Percentiles rank a stretch among this genome's conserved stretches.
Conservation (phyloP, 2,888 invertebrate species). For the Caenorhabditis japonica region DNA sequence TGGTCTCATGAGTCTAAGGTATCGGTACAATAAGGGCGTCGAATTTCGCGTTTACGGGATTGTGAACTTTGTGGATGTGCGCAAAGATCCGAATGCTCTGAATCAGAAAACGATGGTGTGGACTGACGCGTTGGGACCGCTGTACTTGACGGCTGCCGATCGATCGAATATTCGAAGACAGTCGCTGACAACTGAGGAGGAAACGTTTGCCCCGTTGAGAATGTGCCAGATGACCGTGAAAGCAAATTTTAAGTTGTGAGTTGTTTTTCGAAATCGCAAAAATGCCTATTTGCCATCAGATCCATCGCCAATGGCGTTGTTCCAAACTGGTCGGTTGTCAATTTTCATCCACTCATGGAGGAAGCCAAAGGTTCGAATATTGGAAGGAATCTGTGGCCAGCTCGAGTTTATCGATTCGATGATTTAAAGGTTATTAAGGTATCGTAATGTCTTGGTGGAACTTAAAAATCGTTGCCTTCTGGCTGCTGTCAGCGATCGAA, state of each 20-base stretch:
- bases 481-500: no score
- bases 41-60: slow-evolving; percentile 27
- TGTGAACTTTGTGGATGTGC: slow-evolving; percentile 25
- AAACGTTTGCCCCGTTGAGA: slow-evolving; percentile 22
- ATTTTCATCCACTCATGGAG: slow-evolving; percentile 27
- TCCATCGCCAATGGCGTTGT: slow-evolving; percentile 2
- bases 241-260: slow-evolving; percentile 25
- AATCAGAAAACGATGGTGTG: slow-evolving; percentile 20
- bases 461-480: no score
- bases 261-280: not conserved
- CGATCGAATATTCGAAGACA: slow-evolving; percentile 26
- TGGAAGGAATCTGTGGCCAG: slow-evolving; percentile 40
- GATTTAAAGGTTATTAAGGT: no score
- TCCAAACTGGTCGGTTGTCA: slow-evolving; percentile 20
- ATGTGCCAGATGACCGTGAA: slow-evolving; percentile 28
- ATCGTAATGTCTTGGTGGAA: no score
- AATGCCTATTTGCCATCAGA: slow-evolving; percentile 1
- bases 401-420: slow-evolving; percentile 32
- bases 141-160: slow-evolving; percentile 14
- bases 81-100: not conserved
- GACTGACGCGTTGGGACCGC: slow-evolving; percentile 42
- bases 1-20: slow-evolving; percentile 31
- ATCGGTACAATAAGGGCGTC: slow-evolving; percentile 25
- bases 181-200: not conserved
- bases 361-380: slow-evolving; percentile 27